Evolutionary conservation across 2,797 vertebrate genomes (phyloP).

Genomic region (Molossus alvarezi): DNA sequence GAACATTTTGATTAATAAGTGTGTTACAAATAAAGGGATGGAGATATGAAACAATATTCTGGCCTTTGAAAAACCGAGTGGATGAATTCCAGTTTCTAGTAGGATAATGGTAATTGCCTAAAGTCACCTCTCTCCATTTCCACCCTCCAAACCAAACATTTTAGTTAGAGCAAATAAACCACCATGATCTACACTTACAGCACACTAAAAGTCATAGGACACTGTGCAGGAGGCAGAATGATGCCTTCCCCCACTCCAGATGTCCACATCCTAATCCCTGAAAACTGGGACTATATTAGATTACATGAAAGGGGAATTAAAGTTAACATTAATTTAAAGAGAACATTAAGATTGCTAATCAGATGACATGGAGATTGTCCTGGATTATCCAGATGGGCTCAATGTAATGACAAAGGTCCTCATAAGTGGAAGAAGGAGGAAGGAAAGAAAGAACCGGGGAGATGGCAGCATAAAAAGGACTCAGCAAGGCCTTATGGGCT

Average conservation of each 20-base stretch:
- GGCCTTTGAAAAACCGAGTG: conserved; percentile 52
- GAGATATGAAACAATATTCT: conserved; percentile 15
- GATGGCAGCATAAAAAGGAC: not conserved
- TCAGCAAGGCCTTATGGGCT: not conserved
- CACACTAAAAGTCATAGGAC: not conserved
- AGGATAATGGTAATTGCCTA: not conserved
- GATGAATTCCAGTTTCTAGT: conserved; percentile 37
- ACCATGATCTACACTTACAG: not conserved
- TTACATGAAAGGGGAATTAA: conserved; percentile 7
- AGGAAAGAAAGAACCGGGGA: not conserved
- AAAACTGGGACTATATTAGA: not conserved
- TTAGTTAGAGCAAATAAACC: conserved; percentile 45
- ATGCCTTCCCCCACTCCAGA: not conserved
- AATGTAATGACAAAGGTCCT: not conserved
- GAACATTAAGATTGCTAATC: conserved; percentile 48
- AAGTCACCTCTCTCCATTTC: not conserved
- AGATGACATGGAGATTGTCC: not conserved
- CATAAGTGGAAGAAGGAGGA: not conserved
- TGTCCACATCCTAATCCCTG: not conserved
- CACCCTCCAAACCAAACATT: not conserved
- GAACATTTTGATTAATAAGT: conserved; percentile 7
- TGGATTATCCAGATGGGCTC: not conserved
- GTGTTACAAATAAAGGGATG: not conserved
- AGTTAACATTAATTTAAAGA: not conserved
- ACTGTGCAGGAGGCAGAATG: not conserved